These are phyloP conservation scores for Sturnus vulgaris DNA, from an alignment of 2,113 vertebrate genomes.

Conservation along the genomic window DNA sequence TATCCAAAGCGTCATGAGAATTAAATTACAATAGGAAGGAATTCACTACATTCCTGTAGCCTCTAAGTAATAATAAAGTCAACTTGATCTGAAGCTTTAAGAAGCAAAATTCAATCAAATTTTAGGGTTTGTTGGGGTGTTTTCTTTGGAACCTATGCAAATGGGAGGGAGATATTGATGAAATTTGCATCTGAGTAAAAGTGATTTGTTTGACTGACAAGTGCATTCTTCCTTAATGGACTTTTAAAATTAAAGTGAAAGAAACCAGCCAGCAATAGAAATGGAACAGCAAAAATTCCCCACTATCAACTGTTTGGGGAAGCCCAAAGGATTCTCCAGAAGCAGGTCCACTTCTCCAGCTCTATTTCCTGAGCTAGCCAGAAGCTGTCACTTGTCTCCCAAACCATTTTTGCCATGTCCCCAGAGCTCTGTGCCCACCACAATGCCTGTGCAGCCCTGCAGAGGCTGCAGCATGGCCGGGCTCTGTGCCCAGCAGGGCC, in stretches of 20 bases:
- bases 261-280: background rate
- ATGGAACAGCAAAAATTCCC: background rate
- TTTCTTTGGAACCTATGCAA: background rate
- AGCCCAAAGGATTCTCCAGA: background rate
- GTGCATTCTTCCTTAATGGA: background rate
- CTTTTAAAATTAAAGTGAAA: background rate
- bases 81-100: background rate
- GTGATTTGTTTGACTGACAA: background rate
- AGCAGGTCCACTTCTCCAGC: background rate
- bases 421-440: background rate
- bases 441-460: background rate
- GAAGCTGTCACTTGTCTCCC: background rate
- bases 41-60: background rate
- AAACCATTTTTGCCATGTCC: background rate
- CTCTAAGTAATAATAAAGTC: background rate
- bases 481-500: background rate
- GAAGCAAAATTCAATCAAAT: background rate
- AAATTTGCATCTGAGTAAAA: background rate
- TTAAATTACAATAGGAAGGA: background rate
- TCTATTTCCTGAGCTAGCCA: background rate
- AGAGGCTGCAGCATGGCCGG: accelerated
- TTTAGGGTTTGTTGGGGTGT: background rate
- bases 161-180: background rate
- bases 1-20: background rate
- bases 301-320: background rate